phyloP scores from a whole-genome alignment of 1,140 invertebrate species.

The Adelges cooleyi region DNA sequence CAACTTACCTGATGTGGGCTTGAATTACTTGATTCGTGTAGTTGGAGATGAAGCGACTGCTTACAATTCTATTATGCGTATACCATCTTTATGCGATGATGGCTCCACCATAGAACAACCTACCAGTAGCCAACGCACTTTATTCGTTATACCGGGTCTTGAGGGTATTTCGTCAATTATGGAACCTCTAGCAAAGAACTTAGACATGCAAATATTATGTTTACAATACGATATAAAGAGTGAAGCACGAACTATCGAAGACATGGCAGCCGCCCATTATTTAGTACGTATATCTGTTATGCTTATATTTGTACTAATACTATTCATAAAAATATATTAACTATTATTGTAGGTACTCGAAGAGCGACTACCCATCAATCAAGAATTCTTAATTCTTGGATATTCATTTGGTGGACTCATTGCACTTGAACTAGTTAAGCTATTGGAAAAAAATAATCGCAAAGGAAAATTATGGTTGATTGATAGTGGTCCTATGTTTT shows the following conservation, averaged over 20 bases:
- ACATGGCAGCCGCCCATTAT: slow-evolving; percentile 38
- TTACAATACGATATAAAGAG: slow-evolving; percentile 48
- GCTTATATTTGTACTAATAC: neutral
- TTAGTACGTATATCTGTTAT: slow-evolving; percentile 36
- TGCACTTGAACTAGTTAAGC: slow-evolving; percentile 43
- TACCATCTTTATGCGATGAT: slow-evolving; percentile 42
- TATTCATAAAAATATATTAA: neutral
- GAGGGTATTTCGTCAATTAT: slow-evolving; percentile 52
- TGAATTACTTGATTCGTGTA: slow-evolving; percentile 43
- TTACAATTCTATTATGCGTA: slow-evolving; percentile 39
- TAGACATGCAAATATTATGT: slow-evolving; percentile 52
- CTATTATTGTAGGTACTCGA: slow-evolving; percentile 17
- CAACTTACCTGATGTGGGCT: slow-evolving; percentile 35
- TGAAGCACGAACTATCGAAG: slow-evolving; percentile 29
- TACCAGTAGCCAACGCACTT: slow-evolving; percentile 28
- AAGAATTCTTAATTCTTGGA: slow-evolving; percentile 47
- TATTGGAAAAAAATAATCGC: slow-evolving; percentile 46
- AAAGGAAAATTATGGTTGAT: slow-evolving; percentile 38
- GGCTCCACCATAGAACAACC: slow-evolving; percentile 33
- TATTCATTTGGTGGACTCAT: slow-evolving; percentile 55
- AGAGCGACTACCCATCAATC: slow-evolving; percentile 33
- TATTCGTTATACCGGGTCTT: slow-evolving; percentile 69
- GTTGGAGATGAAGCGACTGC: slow-evolving; percentile 44
- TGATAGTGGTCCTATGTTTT: slow-evolving; percentile 39
- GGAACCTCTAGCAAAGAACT: slow-evolving; percentile 45